A percentile compares a stretch with the other conserved stretches of the same genome.
Evolutionary conservation across 1,140 invertebrate species (phyloP).

Genomic region (Macrotrachela quadricornifera): DNA sequence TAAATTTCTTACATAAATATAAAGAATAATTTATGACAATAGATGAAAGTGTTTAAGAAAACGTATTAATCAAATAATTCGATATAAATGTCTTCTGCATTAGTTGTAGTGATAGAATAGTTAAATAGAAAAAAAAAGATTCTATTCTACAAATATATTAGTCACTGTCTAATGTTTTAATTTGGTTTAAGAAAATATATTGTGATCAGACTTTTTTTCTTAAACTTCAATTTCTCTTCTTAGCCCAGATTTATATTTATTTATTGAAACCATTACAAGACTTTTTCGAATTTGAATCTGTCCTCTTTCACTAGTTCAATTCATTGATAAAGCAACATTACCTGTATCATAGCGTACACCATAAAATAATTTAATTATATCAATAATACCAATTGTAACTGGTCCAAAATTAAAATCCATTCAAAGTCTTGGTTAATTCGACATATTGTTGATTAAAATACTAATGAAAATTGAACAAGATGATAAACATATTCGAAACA

Average conservation of each 20-base stretch:
- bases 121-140: no score
- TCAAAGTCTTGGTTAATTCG: slow-evolving; percentile 64
- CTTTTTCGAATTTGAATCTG: slow-evolving; percentile 37
- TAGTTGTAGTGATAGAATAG: no score
- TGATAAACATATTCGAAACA: slow-evolving; percentile 41
- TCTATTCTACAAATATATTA: no score
- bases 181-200: slow-evolving; percentile 38
- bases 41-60: no score
- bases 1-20: no score
- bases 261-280: slow-evolving; percentile 33
- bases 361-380: slow-evolving; percentile 83
- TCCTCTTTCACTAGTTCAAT: slow-evolving; percentile 38
- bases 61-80: no score
- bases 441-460: slow-evolving; percentile 55
- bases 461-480: slow-evolving; percentile 43
- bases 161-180: neutral
- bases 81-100: no score
- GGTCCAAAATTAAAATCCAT: slow-evolving; percentile 49
- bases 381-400: slow-evolving; percentile 81
- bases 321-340: slow-evolving; percentile 82
- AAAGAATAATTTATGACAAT: no score
- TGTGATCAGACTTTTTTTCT: slow-evolving; percentile 34
- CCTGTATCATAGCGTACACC: slow-evolving; percentile 97
- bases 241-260: slow-evolving; percentile 30
- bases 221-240: slow-evolving; percentile 26